Evolutionary conservation across 2,888 invertebrate species (phyloP), one percentile per base, ranked within the genome.

Genomic region (Lordiphosa fenestrarum): DNA sequence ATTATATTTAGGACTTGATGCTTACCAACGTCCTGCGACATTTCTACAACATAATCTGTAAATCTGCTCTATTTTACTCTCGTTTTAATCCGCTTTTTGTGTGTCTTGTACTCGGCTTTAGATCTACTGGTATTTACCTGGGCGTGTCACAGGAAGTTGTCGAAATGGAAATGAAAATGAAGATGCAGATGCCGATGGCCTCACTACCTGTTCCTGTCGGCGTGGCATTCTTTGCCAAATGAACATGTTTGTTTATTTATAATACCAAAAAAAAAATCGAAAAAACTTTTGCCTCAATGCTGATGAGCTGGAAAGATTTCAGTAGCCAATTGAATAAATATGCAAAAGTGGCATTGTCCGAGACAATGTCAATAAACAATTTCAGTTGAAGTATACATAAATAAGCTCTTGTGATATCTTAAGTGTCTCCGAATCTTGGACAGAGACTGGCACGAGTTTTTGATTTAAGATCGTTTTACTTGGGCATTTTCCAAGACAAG

Each of bases 131-230:
- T 73, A 56, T 80, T 77, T 66, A 30, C 37, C 58, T 59, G 60
- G 84, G 77, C 84, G 77, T 77, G 82, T 78, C 84, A 81, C 77
- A 77, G 77, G 77, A 77, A 84, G 78, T 76, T 44, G 44, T 33
- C 15, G 44, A 44, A 33, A 44, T 44, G 44, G 47, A 36, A 47
- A 36, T 47, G 47, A 9, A 36, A 47, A 35, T 39, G 41, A 51
- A 33, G 30, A 25, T 33, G 40, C 33, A 25, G 21, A 30, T 12
- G 33, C 6, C 13, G 12, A 44, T 46, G 21, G 36, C 15, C 13
- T 41, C 10, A 42, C 44, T 77, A 77, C 77, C 77, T 77, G 77
- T 84, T 66, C 41, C 40, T 54, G 49, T 48, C 42, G 21, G 39
- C 33, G 21, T 13, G 50, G 25, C 47, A 51, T 39, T 63, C 9